Percentiles rank a stretch among this genome's conserved stretches.
Conservation (phyloP, 2,797 vertebrate genomes). For the Chloroceryle amazona region DNA sequence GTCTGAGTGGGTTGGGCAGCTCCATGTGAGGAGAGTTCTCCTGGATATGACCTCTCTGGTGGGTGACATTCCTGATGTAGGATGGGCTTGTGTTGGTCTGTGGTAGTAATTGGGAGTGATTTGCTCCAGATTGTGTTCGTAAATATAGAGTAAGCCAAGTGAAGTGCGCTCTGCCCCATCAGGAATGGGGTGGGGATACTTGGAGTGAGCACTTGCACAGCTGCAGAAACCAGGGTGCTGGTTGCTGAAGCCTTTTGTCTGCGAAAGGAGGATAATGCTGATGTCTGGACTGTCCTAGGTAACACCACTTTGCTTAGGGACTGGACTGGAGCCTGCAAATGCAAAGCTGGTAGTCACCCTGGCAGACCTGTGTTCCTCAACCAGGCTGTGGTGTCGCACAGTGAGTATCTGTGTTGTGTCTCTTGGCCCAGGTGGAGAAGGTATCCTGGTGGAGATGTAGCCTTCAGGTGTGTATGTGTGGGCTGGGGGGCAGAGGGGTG, state of each 20-base stretch:
- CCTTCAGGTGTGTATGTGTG: background rate
- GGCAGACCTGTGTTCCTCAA: rapidly evolving
- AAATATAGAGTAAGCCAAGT: background rate
- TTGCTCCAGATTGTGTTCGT: background rate
- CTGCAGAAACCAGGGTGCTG: background rate
- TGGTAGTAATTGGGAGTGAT: background rate
- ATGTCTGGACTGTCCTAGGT: rapidly evolving
- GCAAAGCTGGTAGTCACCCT: background rate
- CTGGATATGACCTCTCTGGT: background rate
- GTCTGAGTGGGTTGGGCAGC: background rate
- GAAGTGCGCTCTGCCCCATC: slow-evolving; percentile 4
- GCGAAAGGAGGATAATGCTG: background rate
- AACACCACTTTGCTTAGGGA: rapidly evolving
- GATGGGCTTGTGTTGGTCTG: slow-evolving; percentile 20
- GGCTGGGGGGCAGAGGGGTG: background rate
- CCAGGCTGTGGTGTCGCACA: background rate
- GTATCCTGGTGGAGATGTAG: background rate
- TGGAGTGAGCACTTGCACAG: background rate
- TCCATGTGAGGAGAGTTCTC: background rate
- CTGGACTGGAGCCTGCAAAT: background rate
- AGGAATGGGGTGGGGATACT: slow-evolving; percentile 47
- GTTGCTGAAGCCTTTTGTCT: background rate
- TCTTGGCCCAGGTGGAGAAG: background rate
- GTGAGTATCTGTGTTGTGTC: background rate
- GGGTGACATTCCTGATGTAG: slow-evolving; percentile 9